Evolutionary conservation across 2,797 vertebrate species (phyloP).

Genomic region (Phalloptychus januarius): DNA sequence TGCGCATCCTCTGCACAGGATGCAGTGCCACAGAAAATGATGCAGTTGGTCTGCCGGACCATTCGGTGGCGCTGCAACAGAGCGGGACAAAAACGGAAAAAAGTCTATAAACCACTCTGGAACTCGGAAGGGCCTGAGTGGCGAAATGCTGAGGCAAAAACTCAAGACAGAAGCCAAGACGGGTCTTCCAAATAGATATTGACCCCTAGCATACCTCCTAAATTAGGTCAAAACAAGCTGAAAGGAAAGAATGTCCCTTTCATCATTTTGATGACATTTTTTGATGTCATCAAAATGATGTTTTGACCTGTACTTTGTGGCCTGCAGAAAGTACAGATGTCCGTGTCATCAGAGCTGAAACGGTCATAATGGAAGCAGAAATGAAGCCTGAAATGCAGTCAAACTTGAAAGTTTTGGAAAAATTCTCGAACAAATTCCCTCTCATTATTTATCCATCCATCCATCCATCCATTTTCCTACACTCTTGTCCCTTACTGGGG

Average conservation of each 20-base stretch:
- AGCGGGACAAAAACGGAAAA: too few relatives aligned
- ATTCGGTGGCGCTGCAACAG: too few relatives aligned
- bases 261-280: too few relatives aligned
- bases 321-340: too few relatives aligned
- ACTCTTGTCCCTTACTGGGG: too few relatives aligned
- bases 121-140: neutral
- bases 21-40: too few relatives aligned
- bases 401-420: neutral
- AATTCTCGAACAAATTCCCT: neutral
- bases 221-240: neutral
- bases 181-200: neutral
- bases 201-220: neutral
- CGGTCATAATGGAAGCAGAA: neutral
- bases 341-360: neutral
- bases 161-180: neutral
- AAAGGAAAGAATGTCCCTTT: neutral
- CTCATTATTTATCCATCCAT: too few relatives aligned
- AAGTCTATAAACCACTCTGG: too few relatives aligned
- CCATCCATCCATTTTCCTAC: too few relatives aligned
- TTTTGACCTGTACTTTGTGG: neutral
- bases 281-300: too few relatives aligned
- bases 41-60: too few relatives aligned
- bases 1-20: too few relatives aligned
- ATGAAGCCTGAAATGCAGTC: neutral
- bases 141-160: neutral